These are phyloP conservation scores for Falcaria lacertinaria DNA, from an alignment of 2,888 invertebrate genomes.

Conservation along the genomic window DNA sequence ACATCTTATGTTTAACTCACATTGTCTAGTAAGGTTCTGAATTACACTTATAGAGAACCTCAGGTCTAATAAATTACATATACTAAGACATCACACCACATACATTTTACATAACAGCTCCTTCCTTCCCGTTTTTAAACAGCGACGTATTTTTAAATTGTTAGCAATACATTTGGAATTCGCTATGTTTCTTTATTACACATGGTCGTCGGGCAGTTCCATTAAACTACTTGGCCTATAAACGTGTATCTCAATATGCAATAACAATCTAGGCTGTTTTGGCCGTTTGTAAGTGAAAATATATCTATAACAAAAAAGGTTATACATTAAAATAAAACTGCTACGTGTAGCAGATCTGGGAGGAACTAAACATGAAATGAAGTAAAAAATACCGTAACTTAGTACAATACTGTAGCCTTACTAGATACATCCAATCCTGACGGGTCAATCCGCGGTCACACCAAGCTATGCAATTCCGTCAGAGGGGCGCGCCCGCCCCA, in stretches of 20 bases:
- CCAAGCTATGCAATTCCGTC: conserved; percentile 20
- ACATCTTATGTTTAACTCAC: conserved; percentile 1
- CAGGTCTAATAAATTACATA: conserved; percentile 25
- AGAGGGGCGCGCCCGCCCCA: conserved; percentile 23
- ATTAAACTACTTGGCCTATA: no score
- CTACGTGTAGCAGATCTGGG: conserved; percentile 20
- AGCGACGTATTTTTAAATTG: no score
- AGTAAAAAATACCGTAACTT: conserved; percentile 59
- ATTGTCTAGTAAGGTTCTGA: background rate
- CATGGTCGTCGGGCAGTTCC: no score
- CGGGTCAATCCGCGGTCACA: conserved; percentile 6
- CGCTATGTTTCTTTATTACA: no score
- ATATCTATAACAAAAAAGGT: no score
- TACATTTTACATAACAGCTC: conserved; percentile 23
- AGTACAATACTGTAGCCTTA: conserved; percentile 14
- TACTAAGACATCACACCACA: conserved; percentile 33
- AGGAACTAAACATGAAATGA: conserved; percentile 57
- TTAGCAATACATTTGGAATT: no score
- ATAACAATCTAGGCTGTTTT: no score
- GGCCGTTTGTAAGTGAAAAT: no score
- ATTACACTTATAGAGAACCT: conserved; percentile 9
- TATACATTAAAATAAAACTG: conserved; percentile 32
- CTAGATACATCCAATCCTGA: conserved; percentile 2
- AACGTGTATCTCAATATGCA: no score
- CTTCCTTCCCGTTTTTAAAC: no score